These are phyloP conservation scores for Standfussiana lucernea DNA, from an alignment of 2,888 invertebrate genomes.

Conservation along the genomic window DNA sequence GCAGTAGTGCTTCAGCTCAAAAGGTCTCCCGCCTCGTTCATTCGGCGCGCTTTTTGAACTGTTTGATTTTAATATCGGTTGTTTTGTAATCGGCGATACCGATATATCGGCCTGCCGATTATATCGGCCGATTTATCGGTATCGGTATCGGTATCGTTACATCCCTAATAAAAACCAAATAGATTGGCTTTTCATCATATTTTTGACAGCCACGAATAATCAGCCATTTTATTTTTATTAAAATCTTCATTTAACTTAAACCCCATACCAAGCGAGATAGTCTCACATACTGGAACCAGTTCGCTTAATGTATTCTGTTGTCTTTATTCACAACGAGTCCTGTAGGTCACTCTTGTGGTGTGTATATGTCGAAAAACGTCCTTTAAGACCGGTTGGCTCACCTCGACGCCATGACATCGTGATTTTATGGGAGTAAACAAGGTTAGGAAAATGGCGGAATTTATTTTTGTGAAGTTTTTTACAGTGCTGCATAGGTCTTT, in stretches of 20 bases:
- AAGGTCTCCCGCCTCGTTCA: too few relatives aligned
- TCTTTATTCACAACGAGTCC: conserved; percentile 68
- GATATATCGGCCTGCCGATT: too few relatives aligned
- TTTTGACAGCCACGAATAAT: background rate
- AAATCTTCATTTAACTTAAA: background rate
- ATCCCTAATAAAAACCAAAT: too few relatives aligned
- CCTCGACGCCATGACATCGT: conserved; percentile 43
- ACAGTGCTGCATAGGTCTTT: background rate
- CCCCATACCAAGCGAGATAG: conserved; percentile 5
- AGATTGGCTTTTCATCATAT: too few relatives aligned
- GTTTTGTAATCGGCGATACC: too few relatives aligned
- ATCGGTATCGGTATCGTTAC: too few relatives aligned
- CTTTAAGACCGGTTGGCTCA: conserved; percentile 65
- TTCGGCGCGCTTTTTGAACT: too few relatives aligned
- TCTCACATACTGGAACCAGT: conserved; percentile 65
- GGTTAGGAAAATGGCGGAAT: conserved; percentile 9
- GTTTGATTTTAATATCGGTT: too few relatives aligned
- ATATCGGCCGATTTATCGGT: too few relatives aligned
- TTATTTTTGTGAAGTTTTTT: background rate
- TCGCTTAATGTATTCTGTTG: conserved; percentile 66
- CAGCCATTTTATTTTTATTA: background rate
- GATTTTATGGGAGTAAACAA: conserved; percentile 16
- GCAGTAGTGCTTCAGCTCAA: too few relatives aligned
- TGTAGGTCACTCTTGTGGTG: conserved; percentile 74
- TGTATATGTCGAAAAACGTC: conserved; percentile 71